Base-by-base conservation (phyloP, 1,140 invertebrate species). In the Formica exsecta region DNA sequence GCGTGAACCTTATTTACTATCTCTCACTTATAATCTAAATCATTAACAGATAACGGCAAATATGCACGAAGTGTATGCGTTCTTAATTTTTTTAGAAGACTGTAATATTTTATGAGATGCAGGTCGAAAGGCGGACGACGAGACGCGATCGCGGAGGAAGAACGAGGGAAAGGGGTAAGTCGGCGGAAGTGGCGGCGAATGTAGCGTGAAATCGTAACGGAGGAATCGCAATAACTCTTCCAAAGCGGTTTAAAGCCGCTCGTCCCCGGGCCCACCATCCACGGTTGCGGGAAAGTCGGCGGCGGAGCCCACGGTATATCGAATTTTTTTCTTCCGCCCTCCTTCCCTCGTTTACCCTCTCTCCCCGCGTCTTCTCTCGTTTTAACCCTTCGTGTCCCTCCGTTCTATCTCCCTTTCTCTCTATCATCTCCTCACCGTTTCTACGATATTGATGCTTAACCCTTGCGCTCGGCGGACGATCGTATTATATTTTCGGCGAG, bases 221-320 rank as follows among this genome's bases (percentile, higher is more conserved):
- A 83, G 71, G 61, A 68, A 89, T 80, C 74, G 85, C 85, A 79
- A 89, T 90, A 90, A 87, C 85, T 90, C 87, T 89, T 87, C 73
- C 32, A 87, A 89, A 90, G 77, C 87, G 87, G 87, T 84, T 90
- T 90, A 89, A 64, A 86, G 51, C 38, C 68, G 54, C 29, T 86
- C 86, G 61, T 64, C 61, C 36, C 29, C 22, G 36, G 19, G 22
- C 61, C 38, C 38, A 36, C 51, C 41, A 57, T 73, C 51, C 41
- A 57, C 66, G 64, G 48, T 29, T 64, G 57, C 48, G 76, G 22
- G 6, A 76, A 73, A 86, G 68, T 73, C 54, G 79, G 38, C 38
- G 68, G 16, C 29, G 76, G 11, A 38, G 41, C 9, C 19, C 32
- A 74, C 29, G 59, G 59, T 76, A 48, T 85, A 85, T 85, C 81